These are phyloP conservation scores for Diplodus puntazzo DNA, from an alignment of 2,797 vertebrate species.

Conservation along the genomic window DNA sequence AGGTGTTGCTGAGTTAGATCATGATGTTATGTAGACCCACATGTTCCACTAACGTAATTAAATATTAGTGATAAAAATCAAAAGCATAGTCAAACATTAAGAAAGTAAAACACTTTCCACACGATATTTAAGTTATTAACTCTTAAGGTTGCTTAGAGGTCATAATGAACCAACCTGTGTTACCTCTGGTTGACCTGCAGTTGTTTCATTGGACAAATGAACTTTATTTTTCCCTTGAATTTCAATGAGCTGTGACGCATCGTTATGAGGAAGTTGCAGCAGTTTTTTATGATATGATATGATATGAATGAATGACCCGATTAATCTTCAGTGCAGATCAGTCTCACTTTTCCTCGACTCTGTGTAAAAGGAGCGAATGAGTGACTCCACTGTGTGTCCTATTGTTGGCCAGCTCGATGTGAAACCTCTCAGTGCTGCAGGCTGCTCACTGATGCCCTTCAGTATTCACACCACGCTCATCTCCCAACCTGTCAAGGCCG, in stretches of 20 bases:
- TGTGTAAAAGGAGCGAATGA: too few relatives aligned
- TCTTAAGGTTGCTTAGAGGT: not conserved
- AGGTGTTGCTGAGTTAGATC: not conserved
- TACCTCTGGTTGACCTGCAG: not conserved
- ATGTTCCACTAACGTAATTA: not conserved
- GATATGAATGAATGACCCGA: not conserved
- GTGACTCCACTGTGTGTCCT: not conserved
- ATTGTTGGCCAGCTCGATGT: not conserved
- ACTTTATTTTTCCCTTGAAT: not conserved
- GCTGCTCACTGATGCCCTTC: constrained; percentile 31
- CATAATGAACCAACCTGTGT: not conserved
- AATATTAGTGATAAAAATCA: not conserved
- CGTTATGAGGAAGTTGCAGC: constrained; percentile 37
- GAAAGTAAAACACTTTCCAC: not conserved
- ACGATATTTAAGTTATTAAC: not conserved
- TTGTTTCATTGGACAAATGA: not conserved
- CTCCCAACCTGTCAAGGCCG: constrained; percentile 12
- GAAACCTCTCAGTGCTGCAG: constrained; percentile 30
- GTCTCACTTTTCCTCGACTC: not conserved
- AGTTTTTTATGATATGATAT: not conserved
- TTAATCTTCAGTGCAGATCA: constrained; percentile 26
- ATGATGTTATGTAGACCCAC: not conserved
- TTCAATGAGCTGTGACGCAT: not conserved
- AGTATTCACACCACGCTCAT: constrained; percentile 52
- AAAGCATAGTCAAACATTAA: not conserved